These are phyloP conservation scores for Danio kyathit DNA, from an alignment of 2,797 vertebrate genomes.

Conservation along the genomic window DNA sequence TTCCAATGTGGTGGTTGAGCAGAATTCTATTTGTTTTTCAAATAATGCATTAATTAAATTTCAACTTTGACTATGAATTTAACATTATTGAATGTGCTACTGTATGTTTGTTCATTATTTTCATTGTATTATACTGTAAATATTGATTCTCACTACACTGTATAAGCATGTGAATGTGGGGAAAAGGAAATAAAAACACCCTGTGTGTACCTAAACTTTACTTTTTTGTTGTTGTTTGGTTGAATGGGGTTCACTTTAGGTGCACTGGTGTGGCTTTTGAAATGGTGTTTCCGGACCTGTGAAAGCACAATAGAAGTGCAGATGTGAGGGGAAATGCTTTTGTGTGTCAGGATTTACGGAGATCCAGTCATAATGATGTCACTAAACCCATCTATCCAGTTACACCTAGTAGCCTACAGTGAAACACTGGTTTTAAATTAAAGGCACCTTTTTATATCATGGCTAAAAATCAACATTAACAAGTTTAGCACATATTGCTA, in stretches of 20 bases:
- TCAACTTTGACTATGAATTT: not conserved
- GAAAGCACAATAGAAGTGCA: slow-evolving; percentile 49
- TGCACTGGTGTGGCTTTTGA: slow-evolving; percentile 13
- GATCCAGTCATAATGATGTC: slow-evolving; percentile 16
- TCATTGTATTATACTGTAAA: not conserved
- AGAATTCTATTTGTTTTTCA: not conserved
- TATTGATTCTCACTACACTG: not conserved
- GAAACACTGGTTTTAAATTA: not conserved
- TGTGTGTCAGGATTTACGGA: slow-evolving; percentile 44
- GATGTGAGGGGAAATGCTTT: slow-evolving; percentile 34
- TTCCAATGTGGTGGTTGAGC: not conserved
- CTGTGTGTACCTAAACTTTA: not conserved
- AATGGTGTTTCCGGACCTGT: not conserved
- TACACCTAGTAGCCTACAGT: not conserved
- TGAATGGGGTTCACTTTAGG: not conserved
- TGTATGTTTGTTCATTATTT: not conserved
- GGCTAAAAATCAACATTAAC: no score
- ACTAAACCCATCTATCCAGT: slow-evolving; percentile 1
- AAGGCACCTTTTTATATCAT: not conserved
- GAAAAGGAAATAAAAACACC: no score
- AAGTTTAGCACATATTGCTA: no score
- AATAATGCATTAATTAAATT: no score
- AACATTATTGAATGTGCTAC: not conserved
- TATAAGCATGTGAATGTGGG: not conserved
- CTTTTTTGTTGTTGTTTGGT: not conserved